Percentiles rank a stretch among this genome's conserved stretches.
These are phyloP conservation scores for Grantiella picta DNA, from an alignment of 2,113 vertebrate species.

Conservation along the genomic window DNA sequence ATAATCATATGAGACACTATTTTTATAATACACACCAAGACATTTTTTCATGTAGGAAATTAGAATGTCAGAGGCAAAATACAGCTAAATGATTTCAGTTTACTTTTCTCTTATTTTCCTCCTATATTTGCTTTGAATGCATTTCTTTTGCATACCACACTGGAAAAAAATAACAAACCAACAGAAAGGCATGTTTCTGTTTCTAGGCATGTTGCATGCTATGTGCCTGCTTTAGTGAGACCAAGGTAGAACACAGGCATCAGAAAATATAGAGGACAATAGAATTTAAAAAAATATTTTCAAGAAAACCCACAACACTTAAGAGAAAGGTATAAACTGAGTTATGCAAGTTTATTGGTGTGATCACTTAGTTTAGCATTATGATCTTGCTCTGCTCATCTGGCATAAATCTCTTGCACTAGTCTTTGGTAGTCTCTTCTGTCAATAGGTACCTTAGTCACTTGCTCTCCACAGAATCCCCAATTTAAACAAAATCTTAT, in stretches of 20 bases:
- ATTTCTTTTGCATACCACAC: not conserved
- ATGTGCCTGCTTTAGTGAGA: not conserved
- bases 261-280: not conserved
- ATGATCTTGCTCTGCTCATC: not conserved
- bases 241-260: not conserved
- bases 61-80: not conserved
- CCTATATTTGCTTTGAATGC: not conserved
- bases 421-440: not conserved
- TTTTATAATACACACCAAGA: not conserved
- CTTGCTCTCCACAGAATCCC: not conserved
- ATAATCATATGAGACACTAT: slow-evolving; percentile 4
- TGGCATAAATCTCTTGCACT: not conserved
- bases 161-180: not conserved
- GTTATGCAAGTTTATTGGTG: not conserved
- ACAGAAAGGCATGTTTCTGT: not conserved
- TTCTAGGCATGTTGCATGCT: not conserved
- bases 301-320: not conserved
- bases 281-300: not conserved
- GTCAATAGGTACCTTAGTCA: not conserved
- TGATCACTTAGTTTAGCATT: not conserved
- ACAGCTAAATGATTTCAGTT: not conserved
- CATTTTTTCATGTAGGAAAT: not conserved
- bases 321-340: not conserved
- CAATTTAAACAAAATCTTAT: not conserved
- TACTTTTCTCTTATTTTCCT: slow-evolving; percentile 14